Evolutionary conservation across 2,888 invertebrate species (phyloP).

Genomic region (Idaea biselata): DNA sequence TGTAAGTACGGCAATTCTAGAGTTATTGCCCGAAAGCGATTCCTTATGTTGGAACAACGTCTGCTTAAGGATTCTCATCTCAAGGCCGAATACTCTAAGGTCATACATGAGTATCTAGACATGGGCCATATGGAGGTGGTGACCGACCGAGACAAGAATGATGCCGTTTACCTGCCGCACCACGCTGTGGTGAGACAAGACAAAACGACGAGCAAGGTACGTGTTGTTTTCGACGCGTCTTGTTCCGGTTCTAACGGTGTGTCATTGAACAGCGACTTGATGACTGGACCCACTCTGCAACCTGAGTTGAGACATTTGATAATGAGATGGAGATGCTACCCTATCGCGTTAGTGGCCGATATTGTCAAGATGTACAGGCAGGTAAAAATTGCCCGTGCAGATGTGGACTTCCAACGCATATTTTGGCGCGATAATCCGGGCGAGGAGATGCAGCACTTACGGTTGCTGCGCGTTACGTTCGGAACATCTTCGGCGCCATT

Average conservation of each 20-base stretch:
- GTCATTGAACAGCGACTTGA: conserved; percentile 23
- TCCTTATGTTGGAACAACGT: background rate
- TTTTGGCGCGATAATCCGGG: too few species aligned
- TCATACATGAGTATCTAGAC: conserved; percentile 1
- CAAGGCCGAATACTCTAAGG: background rate
- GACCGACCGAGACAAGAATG: background rate
- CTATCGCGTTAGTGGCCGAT: conserved; percentile 16
- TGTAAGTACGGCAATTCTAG: conserved; percentile 6
- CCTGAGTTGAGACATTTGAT: conserved; percentile 17
- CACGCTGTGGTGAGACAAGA: conserved; percentile 23
- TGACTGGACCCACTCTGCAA: conserved; percentile 24
- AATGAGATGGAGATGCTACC: conserved; percentile 18
- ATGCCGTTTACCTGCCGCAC: conserved; percentile 19
- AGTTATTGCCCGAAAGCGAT: background rate
- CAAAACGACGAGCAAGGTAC: too few species aligned
- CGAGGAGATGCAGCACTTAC: too few species aligned
- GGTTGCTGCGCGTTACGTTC: too few species aligned
- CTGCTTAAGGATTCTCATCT: background rate
- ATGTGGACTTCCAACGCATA: too few species aligned
- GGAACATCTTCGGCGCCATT: too few species aligned
- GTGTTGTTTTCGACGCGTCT: too few species aligned
- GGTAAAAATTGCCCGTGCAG: too few species aligned
- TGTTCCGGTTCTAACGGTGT: conserved; percentile 16
- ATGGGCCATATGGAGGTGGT: too few species aligned
- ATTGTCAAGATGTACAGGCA: too few species aligned